Percentiles rank a stretch among this genome's conserved stretches.
Evolutionary conservation across 2,888 invertebrate genomes (phyloP).

Genomic region (Dichetophora obliterata): DNA sequence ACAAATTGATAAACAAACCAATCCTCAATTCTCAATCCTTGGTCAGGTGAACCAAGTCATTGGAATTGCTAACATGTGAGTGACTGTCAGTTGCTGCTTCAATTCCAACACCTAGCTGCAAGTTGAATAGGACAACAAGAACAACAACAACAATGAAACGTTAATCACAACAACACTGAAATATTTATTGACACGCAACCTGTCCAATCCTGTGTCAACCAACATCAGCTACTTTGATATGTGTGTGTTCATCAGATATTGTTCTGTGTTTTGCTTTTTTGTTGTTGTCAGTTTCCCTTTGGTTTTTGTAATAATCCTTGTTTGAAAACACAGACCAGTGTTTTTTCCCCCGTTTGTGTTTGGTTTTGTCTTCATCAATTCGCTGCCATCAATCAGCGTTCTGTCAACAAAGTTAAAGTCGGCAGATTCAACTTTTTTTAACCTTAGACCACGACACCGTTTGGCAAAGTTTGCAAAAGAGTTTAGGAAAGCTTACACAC

Average conservation of each 20-base stretch:
- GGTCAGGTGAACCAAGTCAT: background rate
- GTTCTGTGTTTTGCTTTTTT: background rate
- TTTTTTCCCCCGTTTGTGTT: background rate
- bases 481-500: no score
- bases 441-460: no score
- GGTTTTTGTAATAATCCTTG: background rate
- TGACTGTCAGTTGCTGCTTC: constrained; percentile 12
- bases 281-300: no score
- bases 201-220: constrained; percentile 19
- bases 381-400: constrained; percentile 5
- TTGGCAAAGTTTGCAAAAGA: no score
- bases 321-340: background rate
- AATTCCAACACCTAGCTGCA: constrained; percentile 32
- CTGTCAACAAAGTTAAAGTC: background rate
- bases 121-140: constrained; percentile 13
- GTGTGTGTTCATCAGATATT: background rate
- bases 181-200: constrained; percentile 35
- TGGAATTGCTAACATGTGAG: constrained; percentile 13
- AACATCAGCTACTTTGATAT: background rate
- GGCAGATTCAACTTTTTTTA: background rate
- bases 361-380: background rate
- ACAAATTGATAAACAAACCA: background rate
- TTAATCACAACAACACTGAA: constrained; percentile 8
- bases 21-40: background rate
- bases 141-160: background rate